Percentiles rank a stretch among this genome's conserved stretches.
Evolutionary conservation across 2,888 invertebrate species (phyloP).

Genomic region (Branchellion lobata): DNA sequence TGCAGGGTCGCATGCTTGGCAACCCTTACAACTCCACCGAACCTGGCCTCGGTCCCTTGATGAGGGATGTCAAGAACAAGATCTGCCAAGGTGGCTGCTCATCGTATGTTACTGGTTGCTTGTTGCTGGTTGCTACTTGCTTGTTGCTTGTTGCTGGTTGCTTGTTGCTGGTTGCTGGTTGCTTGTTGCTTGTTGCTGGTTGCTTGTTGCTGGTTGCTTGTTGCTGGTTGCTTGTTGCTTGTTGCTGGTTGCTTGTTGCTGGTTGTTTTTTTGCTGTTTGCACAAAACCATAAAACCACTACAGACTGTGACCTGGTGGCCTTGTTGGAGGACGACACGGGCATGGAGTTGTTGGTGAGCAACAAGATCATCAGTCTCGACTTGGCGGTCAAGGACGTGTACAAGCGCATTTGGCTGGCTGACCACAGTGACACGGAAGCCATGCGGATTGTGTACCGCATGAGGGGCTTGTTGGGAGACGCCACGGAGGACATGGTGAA

Average conservation of each 20-base stretch:
- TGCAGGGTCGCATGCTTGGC: slow-evolving; percentile 94
- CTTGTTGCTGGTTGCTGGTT: too few relatives aligned
- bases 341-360: slow-evolving; percentile 83
- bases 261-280: too few relatives aligned
- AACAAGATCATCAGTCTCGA: slow-evolving; percentile 97
- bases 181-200: too few relatives aligned
- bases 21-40: slow-evolving; percentile 95
- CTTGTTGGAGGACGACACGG: slow-evolving; percentile 79
- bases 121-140: too few relatives aligned
- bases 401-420: slow-evolving; percentile 65
- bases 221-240: too few relatives aligned
- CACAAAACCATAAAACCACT: too few relatives aligned
- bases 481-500: slow-evolving; percentile 99
- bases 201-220: too few relatives aligned
- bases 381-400: slow-evolving; percentile 82
- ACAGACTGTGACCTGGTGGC: slow-evolving; percentile 94
- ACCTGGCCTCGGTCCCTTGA: slow-evolving; percentile 89
- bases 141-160: too few relatives aligned
- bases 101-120: too few relatives aligned
- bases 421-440: slow-evolving; percentile 77
- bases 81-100: slow-evolving; percentile 67
- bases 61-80: slow-evolving; percentile 98
- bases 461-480: slow-evolving; percentile 94
- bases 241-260: too few relatives aligned
- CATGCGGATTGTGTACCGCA: slow-evolving; percentile 94